phyloP scores from a whole-genome alignment of 2,888 invertebrate species.

The Phasia obesa region DNA sequence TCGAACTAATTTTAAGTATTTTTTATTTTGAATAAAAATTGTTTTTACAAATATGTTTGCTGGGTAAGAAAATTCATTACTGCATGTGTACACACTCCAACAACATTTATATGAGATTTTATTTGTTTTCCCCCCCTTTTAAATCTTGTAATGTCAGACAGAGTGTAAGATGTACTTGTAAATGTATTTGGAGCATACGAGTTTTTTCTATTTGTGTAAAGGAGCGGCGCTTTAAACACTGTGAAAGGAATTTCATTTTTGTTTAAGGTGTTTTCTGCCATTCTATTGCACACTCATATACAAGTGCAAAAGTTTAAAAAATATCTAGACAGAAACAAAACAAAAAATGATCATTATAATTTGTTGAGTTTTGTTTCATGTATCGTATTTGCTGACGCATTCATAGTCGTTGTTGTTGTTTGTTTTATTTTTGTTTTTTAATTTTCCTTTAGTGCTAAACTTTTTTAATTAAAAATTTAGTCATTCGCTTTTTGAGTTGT shows the following conservation, averaged over 20 bases:
- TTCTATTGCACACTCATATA: neutral
- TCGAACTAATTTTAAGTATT: too few species aligned
- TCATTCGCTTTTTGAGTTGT: neutral
- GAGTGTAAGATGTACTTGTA: neutral
- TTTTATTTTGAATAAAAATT: too few species aligned
- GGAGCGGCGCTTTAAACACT: slow-evolving; percentile 1
- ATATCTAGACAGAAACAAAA: slow-evolving; percentile 23
- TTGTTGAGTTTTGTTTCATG: slow-evolving; percentile 17
- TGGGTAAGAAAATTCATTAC: neutral
- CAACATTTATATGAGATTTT: neutral
- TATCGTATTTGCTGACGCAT: neutral
- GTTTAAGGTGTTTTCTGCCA: slow-evolving; percentile 1
- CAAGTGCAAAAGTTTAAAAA: slow-evolving; percentile 42
- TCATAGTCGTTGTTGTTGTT: neutral
- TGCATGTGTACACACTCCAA: neutral
- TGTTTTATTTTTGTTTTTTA: slow-evolving; percentile 14
- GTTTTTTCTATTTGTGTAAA: neutral
- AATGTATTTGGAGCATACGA: neutral
- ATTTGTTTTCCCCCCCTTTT: neutral
- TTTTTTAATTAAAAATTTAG: slow-evolving; percentile 55
- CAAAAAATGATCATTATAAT: slow-evolving; percentile 28
- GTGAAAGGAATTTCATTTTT: slow-evolving; percentile 21
- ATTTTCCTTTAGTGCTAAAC: slow-evolving; percentile 41
- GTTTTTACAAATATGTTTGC: neutral
- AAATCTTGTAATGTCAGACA: slow-evolving; percentile 7